A percentile compares a stretch with the other conserved stretches of the same genome.
Conservation (phyloP, 1,140 invertebrate species). For the Drosophila watanabei region DNA sequence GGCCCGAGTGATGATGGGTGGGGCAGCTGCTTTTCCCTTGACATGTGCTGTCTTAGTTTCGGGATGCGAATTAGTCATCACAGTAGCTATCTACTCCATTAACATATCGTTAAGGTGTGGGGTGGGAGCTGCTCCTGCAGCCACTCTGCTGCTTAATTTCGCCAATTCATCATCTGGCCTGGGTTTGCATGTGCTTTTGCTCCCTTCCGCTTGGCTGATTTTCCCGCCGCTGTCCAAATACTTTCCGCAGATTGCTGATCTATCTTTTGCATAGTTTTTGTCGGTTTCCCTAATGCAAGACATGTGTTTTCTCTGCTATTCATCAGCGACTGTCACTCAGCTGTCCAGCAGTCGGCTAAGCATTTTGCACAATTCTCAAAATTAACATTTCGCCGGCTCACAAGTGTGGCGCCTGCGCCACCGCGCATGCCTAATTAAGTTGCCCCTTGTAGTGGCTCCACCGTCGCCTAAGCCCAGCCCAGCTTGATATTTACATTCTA, state of each 20-base stretch:
- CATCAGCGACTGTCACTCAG: conserved; percentile 69
- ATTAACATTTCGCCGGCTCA: conserved; percentile 50
- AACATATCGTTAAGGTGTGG: conserved; percentile 47
- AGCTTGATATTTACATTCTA: conserved; percentile 52
- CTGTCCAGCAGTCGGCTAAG: conserved; percentile 35
- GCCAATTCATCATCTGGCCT: conserved; percentile 71
- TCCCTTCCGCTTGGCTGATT: conserved; percentile 57
- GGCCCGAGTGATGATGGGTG: conserved; percentile 2
- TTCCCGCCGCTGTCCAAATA: conserved; percentile 26
- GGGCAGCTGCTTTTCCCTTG: conserved; percentile 24
- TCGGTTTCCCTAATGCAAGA: conserved; percentile 5
- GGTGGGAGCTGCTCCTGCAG: conserved; percentile 16
- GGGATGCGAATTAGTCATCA: conserved; percentile 62
- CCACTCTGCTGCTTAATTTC: conserved; percentile 2
- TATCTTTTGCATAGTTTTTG: conserved; percentile 29
- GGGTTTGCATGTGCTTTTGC: conserved; percentile 52
- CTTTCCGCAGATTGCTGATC: conserved; percentile 41
- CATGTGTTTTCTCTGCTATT: conserved; percentile 38
- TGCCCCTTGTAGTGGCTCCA: conserved; percentile 32
- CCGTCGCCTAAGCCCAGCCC: conserved; percentile 20
- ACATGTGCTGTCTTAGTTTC: conserved; percentile 21
- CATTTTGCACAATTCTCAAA: conserved; percentile 53
- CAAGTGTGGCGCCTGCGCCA: conserved; percentile 70
- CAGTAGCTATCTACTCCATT: conserved; percentile 43
- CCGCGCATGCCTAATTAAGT: conserved; percentile 71